Percentiles rank a stretch among this genome's conserved stretches.
phyloP scores from a whole-genome alignment of 1,140 invertebrate species.

The Dinoponera quadriceps region DNA sequence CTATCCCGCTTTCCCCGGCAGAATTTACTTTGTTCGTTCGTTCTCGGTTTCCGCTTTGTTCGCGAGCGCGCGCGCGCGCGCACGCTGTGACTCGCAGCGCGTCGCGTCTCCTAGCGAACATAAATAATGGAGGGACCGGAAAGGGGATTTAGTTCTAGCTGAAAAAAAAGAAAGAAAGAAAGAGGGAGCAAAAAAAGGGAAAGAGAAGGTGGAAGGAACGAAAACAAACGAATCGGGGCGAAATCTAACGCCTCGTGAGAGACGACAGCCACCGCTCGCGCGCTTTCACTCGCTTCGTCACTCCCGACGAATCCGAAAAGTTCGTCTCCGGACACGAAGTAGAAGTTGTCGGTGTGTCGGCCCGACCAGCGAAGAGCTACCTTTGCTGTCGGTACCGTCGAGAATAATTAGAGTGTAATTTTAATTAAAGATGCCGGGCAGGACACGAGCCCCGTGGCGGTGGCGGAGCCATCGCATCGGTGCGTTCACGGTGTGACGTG shows the following conservation, averaged over 20 bases:
- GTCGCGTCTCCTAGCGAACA: slow-evolving; percentile 21
- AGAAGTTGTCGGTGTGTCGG: no score
- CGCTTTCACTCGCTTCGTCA: no score
- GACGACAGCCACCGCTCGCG: not conserved
- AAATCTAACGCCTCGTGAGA: not conserved
- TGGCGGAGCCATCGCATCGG: not conserved
- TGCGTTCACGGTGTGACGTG: not conserved
- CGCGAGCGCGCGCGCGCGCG: no score
- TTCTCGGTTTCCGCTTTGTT: slow-evolving; percentile 49
- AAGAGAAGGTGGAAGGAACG: not conserved
- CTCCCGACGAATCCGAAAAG: no score
- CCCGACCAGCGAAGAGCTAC: no score
- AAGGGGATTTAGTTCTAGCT: no score
- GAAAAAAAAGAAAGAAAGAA: not conserved
- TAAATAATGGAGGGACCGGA: slow-evolving; percentile 24
- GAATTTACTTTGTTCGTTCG: slow-evolving; percentile 56
- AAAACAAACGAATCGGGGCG: not conserved
- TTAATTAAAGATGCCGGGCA: slow-evolving; percentile 47
- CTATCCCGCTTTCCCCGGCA: slow-evolving; percentile 26
- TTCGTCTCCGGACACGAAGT: no score
- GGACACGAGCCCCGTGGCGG: not conserved
- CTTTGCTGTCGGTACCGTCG: not conserved
- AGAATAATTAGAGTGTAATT: slow-evolving; percentile 43
- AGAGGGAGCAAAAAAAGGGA: not conserved
- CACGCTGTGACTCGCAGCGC: not conserved